Evolutionary conservation across 2,888 invertebrate species (phyloP).

Genomic region (Cetonia aurata): DNA sequence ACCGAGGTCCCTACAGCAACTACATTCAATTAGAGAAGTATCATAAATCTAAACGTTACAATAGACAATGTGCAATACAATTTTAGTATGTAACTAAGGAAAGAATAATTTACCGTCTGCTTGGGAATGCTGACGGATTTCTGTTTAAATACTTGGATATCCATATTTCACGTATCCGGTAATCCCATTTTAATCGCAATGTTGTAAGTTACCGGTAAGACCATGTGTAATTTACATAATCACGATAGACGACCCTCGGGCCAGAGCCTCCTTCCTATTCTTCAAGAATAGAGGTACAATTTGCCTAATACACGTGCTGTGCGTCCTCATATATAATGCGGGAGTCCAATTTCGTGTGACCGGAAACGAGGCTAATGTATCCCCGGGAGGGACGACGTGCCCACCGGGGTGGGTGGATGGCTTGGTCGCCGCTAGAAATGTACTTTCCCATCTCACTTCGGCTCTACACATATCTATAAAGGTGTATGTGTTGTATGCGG

Average conservation of each 20-base stretch:
- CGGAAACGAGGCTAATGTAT: constrained; percentile 61
- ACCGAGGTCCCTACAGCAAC: too few species aligned
- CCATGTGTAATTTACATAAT: constrained; percentile 44
- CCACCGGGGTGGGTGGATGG: constrained; percentile 50
- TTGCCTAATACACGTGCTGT: constrained; percentile 50
- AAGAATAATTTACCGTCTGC: too few species aligned
- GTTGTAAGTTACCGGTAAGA: constrained; percentile 20
- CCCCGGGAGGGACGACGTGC: constrained; percentile 57
- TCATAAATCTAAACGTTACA: too few species aligned
- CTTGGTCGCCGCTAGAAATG: constrained; percentile 33
- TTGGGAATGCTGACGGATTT: too few species aligned
- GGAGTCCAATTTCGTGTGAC: constrained; percentile 59
- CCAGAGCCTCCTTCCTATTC: constrained; percentile 36
- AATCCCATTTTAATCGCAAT: constrained; percentile 25
- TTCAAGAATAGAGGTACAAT: constrained; percentile 47
- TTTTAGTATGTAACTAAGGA: too few species aligned
- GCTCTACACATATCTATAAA: constrained; percentile 27
- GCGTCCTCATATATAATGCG: constrained; percentile 51
- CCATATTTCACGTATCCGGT: constrained; percentile 5
- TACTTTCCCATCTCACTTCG: constrained; percentile 38
- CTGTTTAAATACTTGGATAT: neutral
- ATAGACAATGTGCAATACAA: too few species aligned
- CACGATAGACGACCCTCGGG: constrained; percentile 36
- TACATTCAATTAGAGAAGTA: too few species aligned
- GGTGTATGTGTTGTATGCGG: neutral